Conservation (phyloP, 2,888 invertebrate genomes). For the Tuberolachnus salignus region DNA sequence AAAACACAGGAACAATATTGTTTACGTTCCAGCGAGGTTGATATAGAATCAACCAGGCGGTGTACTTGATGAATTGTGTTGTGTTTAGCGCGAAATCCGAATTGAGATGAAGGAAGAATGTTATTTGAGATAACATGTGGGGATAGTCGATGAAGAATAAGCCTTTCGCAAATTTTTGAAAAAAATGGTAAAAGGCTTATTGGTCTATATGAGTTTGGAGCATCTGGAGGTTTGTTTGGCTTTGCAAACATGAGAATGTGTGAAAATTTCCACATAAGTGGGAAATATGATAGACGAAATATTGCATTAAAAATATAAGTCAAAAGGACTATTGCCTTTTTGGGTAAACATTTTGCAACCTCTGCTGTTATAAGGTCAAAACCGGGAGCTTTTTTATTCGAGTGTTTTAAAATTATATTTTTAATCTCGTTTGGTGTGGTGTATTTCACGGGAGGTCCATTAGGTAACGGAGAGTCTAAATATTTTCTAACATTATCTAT, state of each 20-base stretch:
- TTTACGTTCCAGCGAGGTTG: background rate
- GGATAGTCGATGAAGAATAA: background rate
- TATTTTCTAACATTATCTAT: background rate
- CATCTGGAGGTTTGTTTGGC: background rate
- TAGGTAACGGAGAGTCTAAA: background rate
- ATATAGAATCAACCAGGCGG: background rate
- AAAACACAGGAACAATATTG: background rate
- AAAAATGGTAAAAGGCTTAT: slow-evolving; percentile 6
- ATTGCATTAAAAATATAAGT: background rate
- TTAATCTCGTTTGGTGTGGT: background rate
- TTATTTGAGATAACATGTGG: background rate
- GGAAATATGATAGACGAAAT: background rate
- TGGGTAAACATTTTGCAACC: background rate
- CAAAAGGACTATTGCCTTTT: background rate
- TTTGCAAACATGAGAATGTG: background rate
- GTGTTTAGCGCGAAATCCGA: background rate
- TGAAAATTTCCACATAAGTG: background rate
- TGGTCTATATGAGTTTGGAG: slow-evolving; percentile 5
- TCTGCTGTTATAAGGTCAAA: background rate
- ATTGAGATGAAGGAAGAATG: background rate
- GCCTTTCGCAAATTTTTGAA: background rate
- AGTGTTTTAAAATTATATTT: background rate
- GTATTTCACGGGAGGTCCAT: background rate
- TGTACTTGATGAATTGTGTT: slow-evolving; percentile 3
- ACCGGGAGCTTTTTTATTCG: background rate